Conservation (phyloP, 2,888 invertebrate species). For the Doris montereyensis region DNA sequence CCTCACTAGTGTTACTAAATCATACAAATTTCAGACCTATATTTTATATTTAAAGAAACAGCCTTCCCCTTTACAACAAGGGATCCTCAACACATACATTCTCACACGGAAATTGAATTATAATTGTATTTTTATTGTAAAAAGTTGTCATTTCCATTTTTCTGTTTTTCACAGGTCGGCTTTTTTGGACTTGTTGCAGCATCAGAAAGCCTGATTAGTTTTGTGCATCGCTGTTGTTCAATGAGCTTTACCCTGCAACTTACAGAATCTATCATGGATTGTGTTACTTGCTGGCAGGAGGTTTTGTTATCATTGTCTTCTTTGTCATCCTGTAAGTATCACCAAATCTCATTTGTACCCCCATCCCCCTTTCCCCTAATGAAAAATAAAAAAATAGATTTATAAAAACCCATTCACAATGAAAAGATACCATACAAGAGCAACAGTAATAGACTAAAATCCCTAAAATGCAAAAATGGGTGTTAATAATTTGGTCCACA, state of each 20-base stretch:
- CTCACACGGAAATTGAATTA: too few relatives aligned
- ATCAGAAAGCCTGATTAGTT: slow-evolving; percentile 71
- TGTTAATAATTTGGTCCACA: too few relatives aligned
- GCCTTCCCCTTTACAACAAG: not conserved
- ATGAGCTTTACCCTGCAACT: slow-evolving; percentile 69
- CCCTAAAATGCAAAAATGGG: too few relatives aligned
- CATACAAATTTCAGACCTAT: too few relatives aligned
- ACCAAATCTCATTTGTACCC: not conserved
- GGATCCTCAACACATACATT: not conserved
- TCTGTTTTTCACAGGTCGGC: slow-evolving; percentile 44
- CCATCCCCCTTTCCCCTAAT: not conserved
- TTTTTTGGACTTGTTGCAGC: slow-evolving; percentile 70
- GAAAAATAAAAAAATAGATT: not conserved
- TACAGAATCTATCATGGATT: slow-evolving; percentile 69
- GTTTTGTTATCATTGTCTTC: slow-evolving; percentile 32
- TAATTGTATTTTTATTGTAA: not conserved
- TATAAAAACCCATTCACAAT: too few relatives aligned
- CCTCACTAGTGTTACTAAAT: too few relatives aligned
- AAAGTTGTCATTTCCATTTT: slow-evolving; percentile 3
- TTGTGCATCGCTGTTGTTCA: slow-evolving; percentile 73
- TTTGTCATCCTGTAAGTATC: slow-evolving; percentile 43
- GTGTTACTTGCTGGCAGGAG: slow-evolving; percentile 52
- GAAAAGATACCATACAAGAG: too few relatives aligned
- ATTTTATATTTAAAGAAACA: too few relatives aligned
- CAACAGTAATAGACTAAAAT: too few relatives aligned